Conservation (phyloP, 2,888 invertebrate species). For the Lasioglossum lativentre region DNA sequence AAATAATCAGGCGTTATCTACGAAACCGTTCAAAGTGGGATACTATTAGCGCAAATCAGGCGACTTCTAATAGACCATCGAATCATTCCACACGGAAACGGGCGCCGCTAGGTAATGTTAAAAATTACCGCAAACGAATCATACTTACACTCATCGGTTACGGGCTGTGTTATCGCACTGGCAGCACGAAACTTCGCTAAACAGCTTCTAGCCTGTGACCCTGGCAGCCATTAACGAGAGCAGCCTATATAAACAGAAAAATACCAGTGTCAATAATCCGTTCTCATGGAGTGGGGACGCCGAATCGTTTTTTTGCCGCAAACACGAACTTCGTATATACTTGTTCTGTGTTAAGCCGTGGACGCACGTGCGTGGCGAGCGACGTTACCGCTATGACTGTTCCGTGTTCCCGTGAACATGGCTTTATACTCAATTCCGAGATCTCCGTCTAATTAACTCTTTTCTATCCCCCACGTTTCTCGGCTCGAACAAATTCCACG, state of each 20-base stretch:
- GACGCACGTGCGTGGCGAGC: no score
- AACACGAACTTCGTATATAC: not conserved
- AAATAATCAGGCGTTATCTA: not conserved
- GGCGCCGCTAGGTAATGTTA: not conserved
- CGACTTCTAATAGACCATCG: not conserved
- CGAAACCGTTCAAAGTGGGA: not conserved
- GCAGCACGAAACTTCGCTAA: conserved; percentile 60
- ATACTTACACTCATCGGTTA: conserved; percentile 81
- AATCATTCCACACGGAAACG: not conserved
- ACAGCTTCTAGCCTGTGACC: conserved; percentile 59
- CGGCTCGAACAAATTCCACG: not conserved
- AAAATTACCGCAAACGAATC: not conserved
- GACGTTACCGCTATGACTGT: not conserved
- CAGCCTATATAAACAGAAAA: conserved; percentile 52
- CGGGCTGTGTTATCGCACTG: conserved; percentile 71
- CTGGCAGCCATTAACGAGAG: conserved; percentile 55
- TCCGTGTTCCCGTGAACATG: not conserved
- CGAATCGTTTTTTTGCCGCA: not conserved
- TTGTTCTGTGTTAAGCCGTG: not conserved
- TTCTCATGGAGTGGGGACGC: not conserved
- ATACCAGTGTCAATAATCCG: conserved; percentile 52
- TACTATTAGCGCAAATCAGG: not conserved
- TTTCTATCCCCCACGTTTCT: not conserved
- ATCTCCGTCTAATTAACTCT: conserved; percentile 14
- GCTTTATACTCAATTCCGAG: conserved; percentile 8